Conservation (phyloP, 1,140 invertebrate genomes). For the Cydia amplana region DNA sequence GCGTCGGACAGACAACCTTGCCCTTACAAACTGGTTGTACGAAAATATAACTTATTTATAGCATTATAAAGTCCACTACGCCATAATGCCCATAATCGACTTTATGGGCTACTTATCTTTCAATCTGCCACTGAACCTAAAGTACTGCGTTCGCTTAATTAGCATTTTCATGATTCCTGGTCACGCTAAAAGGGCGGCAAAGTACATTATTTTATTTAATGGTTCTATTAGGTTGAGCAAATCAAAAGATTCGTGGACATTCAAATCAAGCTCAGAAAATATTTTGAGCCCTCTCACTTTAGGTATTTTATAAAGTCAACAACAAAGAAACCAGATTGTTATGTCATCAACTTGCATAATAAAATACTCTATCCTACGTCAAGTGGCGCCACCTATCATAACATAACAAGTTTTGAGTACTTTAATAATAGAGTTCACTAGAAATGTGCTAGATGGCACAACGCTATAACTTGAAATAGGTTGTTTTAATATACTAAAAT, state of each 20-base stretch:
- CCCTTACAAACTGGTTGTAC: background rate
- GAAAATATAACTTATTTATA: background rate
- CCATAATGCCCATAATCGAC: background rate
- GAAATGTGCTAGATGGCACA: background rate
- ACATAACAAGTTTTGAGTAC: background rate
- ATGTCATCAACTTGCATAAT: background rate
- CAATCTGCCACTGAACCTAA: background rate
- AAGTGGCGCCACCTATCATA: background rate
- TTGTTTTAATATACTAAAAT: background rate
- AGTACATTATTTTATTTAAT: background rate
- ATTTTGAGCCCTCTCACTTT: background rate
- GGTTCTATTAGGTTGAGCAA: background rate
- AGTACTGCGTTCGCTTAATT: constrained; percentile 5
- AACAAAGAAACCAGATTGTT: background rate
- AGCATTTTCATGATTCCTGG: background rate
- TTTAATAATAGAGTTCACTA: background rate
- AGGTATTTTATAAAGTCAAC: background rate
- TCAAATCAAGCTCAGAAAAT: background rate
- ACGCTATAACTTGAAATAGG: background rate
- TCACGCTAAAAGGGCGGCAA: constrained; percentile 8
- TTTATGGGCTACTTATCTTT: background rate
- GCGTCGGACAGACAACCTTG: too few relatives aligned
- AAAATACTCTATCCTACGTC: background rate
- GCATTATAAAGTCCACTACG: background rate
- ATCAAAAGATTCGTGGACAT: background rate